Conservation (phyloP, 2,888 invertebrate species). For the Dusona sp. region DNA sequence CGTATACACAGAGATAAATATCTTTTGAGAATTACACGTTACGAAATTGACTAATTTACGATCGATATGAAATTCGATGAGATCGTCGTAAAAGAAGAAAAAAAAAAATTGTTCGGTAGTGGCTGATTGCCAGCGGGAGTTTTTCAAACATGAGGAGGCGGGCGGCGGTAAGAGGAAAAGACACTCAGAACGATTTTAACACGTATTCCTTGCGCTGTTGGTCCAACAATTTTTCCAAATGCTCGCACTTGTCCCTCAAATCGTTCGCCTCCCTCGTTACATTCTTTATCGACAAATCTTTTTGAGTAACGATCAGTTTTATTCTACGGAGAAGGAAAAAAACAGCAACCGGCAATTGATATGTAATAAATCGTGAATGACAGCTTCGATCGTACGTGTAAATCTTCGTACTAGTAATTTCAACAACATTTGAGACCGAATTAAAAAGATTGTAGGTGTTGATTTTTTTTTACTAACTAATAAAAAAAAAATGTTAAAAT, state of each 20-base stretch:
- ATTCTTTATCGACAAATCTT: constrained; percentile 91
- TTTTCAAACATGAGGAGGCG: neutral
- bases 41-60: constrained; percentile 50
- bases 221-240: constrained; percentile 91
- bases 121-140: neutral
- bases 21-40: constrained; percentile 61
- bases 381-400: neutral
- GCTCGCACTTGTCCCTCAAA: constrained; percentile 89
- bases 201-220: constrained; percentile 91
- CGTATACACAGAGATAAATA: constrained; percentile 59
- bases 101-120: neutral
- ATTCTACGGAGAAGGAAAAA: constrained; percentile 86
- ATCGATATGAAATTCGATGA: constrained; percentile 15
- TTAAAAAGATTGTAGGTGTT: neutral
- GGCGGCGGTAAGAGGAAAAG: neutral
- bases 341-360: neutral
- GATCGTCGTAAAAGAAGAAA: neutral
- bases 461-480: constrained; percentile 4
- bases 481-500: neutral
- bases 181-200: constrained; percentile 80
- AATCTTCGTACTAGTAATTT: neutral
- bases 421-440: neutral
- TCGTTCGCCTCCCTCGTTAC: constrained; percentile 90
- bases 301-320: constrained; percentile 92
- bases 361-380: neutral